Conservation (phyloP, 2,797 vertebrate genomes). For the Rhinichthys osculus region DNA sequence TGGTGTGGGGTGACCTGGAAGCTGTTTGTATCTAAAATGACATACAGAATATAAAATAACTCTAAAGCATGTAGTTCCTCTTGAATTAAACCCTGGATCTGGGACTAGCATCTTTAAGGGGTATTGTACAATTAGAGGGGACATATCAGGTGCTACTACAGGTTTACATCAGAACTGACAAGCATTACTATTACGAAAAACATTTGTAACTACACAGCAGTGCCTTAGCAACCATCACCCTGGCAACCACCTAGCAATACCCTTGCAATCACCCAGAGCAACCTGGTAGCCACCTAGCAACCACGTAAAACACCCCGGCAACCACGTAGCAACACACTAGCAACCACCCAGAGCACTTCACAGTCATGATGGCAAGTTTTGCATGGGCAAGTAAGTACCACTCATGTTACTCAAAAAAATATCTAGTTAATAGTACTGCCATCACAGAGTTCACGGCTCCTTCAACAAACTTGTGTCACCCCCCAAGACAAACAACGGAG, state of each 20-base stretch:
- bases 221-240: background rate
- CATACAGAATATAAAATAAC: slow-evolving; percentile 8
- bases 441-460: slow-evolving; percentile 30
- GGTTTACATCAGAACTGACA: background rate
- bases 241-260: background rate
- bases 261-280: background rate
- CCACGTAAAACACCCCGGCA: background rate
- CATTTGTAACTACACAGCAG: background rate
- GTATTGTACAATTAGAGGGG: background rate
- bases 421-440: slow-evolving; percentile 39
- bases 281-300: background rate
- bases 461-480: slow-evolving; percentile 24
- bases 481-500: slow-evolving; percentile 36
- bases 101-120: background rate
- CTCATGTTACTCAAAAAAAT: background rate
- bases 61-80: background rate
- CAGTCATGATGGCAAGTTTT: background rate
- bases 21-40: slow-evolving; percentile 19
- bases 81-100: background rate
- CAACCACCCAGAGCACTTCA: background rate
- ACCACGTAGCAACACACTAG: background rate
- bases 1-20: background rate
- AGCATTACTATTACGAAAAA: background rate
- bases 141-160: background rate
- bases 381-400: background rate